Evolutionary conservation across 2,797 vertebrate genomes (phyloP), one percentile per base, ranked within the genome.

Genomic region (Alfaro cultratus): DNA sequence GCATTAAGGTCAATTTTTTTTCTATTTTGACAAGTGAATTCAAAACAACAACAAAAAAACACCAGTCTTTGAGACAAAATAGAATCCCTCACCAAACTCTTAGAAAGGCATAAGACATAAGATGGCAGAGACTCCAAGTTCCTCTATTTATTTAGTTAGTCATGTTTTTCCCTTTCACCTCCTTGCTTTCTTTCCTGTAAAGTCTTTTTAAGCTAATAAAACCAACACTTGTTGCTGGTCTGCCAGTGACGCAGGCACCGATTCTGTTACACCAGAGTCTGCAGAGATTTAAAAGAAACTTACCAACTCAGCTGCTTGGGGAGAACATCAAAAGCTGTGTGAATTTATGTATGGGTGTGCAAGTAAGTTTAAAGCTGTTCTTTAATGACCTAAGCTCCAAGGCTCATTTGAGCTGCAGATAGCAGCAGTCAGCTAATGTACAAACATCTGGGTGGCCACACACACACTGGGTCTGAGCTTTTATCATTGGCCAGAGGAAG

Each of bases 361-460:
- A 9, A 43, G 78, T 78, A 55, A 75, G 82, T 87, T 84, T 87
- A 91, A 92, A 93, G 88, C 83, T 75, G 75, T 34, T 88, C 81
- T 89, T 91, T 92, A 91, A 91, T 90, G 89, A 90, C 86, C 89
- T 89, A 91, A 90, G 87, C 85, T 77, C 51, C 73, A 57, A 87
- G 87, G 85, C 87, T 93, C 87, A 93, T 93, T 90, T 88, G 76
- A 91, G 83, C 90, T 87, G 85, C 80, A 89, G 84, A 91, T 88
- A 89, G 76, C 86, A 88, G 86, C 85, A 88, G 88, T 90, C 86
- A 80, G 86, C 86, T 89, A 86, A 93, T 90, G 91, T 93, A 74
- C 85, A 87, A 89, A 91, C 89, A 90, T 92, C 86, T 92, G 90
- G 78, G 74, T 85, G 81, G 76, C 70, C 64, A 79, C 68, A 76